Percentiles rank a stretch among this genome's conserved stretches.
phyloP scores from a whole-genome alignment of 2,113 vertebrate species.

The Trematocara variabile region DNA sequence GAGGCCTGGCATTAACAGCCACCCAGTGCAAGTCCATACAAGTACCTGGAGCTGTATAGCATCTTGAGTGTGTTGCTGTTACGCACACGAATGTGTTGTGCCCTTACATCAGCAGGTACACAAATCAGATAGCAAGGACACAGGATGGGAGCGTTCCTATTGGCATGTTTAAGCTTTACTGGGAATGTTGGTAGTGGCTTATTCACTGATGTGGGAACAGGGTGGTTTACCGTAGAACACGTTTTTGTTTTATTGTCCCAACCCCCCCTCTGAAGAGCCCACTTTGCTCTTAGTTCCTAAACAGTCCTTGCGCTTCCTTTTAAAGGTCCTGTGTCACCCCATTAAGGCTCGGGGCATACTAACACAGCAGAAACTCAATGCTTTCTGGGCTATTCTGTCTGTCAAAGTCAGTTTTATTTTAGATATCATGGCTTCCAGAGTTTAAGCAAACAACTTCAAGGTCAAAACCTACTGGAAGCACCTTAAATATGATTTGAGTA shows the following conservation, averaged over 20 bases:
- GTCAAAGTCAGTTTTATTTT: background rate
- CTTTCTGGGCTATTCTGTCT: background rate
- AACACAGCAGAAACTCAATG: background rate
- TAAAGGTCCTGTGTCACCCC: background rate
- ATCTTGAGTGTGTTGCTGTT: background rate
- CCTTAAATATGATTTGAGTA: background rate
- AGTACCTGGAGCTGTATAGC: background rate
- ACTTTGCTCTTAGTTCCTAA: background rate
- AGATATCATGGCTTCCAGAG: background rate
- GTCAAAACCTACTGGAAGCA: background rate
- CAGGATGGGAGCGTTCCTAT: background rate
- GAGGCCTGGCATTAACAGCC: background rate
- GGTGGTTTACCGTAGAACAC: background rate
- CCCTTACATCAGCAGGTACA: background rate
- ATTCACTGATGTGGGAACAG: background rate
- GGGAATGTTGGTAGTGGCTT: background rate
- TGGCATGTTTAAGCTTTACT: background rate
- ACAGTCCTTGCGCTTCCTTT: slow-evolving; percentile 13
- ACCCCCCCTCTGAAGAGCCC: background rate
- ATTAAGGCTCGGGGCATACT: background rate
- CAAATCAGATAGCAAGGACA: background rate
- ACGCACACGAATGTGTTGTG: background rate
- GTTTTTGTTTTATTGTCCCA: background rate
- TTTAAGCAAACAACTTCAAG: background rate
- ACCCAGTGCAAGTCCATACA: background rate